Evolutionary conservation across 2,797 vertebrate species (phyloP).

Genomic region (Anguilla anguilla): DNA sequence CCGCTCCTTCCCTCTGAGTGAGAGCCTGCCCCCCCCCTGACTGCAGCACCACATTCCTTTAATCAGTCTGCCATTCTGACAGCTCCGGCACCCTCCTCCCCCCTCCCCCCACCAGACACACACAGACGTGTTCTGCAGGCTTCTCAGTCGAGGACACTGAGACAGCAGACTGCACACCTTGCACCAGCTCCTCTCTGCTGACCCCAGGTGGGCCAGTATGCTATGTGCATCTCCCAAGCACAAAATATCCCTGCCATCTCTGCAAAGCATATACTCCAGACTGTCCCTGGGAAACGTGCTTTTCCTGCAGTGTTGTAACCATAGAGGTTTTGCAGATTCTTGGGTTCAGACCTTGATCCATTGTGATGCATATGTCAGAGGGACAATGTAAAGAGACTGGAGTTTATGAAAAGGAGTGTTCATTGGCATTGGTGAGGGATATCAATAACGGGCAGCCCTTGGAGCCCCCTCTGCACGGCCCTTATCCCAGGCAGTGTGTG

Average conservation of each 20-base stretch:
- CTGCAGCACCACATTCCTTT: neutral
- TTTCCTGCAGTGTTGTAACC: neutral
- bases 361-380: slow-evolving; percentile 6
- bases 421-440: neutral
- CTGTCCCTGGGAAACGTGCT: neutral
- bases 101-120: neutral
- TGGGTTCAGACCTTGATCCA: neutral
- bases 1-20: slow-evolving; percentile 55
- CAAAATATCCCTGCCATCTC: neutral
- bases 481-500: neutral
- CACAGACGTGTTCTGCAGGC: neutral
- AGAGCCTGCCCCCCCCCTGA: slow-evolving; percentile 44
- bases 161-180: neutral
- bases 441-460: neutral
- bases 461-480: neutral
- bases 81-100: neutral
- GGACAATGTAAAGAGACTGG: neutral
- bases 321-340: neutral
- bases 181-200: neutral
- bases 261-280: neutral
- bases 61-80: neutral
- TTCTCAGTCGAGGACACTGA: neutral
- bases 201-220: neutral
- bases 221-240: neutral
- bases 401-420: neutral